Conservation (phyloP, 2,113 vertebrate genomes). For the Hyperoodon ampullatus region DNA sequence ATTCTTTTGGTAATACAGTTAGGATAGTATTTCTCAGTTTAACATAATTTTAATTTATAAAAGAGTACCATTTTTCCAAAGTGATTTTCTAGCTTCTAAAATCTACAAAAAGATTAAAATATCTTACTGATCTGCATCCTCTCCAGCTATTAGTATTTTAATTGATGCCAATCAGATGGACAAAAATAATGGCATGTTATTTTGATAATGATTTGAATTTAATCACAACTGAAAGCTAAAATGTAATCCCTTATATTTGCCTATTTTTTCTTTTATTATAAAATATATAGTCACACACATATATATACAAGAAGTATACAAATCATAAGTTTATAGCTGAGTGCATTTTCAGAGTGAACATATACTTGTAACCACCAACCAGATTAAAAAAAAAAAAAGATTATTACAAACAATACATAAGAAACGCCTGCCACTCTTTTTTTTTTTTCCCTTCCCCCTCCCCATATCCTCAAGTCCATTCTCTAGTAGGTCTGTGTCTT, state of each 20-base stretch:
- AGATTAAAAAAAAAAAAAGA: neutral
- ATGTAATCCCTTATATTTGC: neutral
- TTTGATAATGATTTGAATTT: neutral
- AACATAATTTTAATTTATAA: neutral
- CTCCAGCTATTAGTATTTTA: neutral
- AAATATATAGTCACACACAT: neutral
- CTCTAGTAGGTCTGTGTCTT: no score
- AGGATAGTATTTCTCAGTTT: neutral
- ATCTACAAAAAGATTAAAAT: neutral
- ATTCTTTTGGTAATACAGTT: neutral
- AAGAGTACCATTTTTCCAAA: neutral
- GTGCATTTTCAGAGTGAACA: neutral
- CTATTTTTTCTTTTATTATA: neutral
- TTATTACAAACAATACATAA: neutral
- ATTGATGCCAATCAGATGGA: neutral
- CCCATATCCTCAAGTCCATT: no score
- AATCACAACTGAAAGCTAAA: neutral
- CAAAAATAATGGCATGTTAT: neutral
- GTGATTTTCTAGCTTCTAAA: neutral
- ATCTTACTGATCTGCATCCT: neutral
- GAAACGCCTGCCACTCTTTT: neutral
- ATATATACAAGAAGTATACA: neutral
- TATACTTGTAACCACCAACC: neutral
- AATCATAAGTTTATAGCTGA: neutral
- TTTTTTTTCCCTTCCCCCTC: no score